These are phyloP conservation scores for Notothenia coriiceps DNA, from an alignment of 2,113 vertebrate genomes.

Conservation along the genomic window DNA sequence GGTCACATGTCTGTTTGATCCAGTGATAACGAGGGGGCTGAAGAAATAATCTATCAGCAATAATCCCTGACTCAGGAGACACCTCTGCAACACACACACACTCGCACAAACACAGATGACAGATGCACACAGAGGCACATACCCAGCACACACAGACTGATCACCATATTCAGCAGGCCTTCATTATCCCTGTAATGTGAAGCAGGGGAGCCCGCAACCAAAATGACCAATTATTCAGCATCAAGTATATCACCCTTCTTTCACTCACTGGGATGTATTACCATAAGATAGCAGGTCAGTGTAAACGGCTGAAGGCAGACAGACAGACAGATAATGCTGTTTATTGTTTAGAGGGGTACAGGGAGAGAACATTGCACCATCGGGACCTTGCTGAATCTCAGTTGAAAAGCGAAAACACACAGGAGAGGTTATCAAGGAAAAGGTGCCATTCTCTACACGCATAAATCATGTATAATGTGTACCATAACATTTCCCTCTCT, in stretches of 20 bases:
- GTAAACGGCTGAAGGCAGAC: conserved; percentile 66
- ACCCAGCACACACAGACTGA: conserved; percentile 72
- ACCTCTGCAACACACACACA: conserved; percentile 61
- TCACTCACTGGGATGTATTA: conserved; percentile 76
- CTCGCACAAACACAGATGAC: conserved; percentile 62
- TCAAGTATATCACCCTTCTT: conserved; percentile 73
- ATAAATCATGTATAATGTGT: conserved; percentile 81
- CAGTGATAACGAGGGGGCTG: conserved; percentile 83
- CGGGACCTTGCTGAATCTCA: conserved; percentile 65
- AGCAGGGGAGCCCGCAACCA: conserved; percentile 79
- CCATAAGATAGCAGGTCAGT: conserved; percentile 66
- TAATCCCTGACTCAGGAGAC: conserved; percentile 85
- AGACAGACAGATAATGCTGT: conserved; percentile 71
- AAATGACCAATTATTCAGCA: conserved; percentile 84
- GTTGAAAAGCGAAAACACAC: conserved; percentile 66
- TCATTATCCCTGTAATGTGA: conserved; percentile 83
- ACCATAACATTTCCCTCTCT: conserved; percentile 77
- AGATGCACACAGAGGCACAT: conserved; percentile 73
- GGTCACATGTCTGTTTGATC: conserved; percentile 84
- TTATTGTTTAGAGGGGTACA: conserved; percentile 73
- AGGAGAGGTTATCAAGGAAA: conserved; percentile 75
- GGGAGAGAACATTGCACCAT: conserved; percentile 61
- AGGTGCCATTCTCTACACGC: conserved; percentile 64
- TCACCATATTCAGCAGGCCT: conserved; percentile 93
- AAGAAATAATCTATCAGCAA: conserved; percentile 85